Base-by-base conservation (phyloP, 1,140 invertebrate genomes). In the Matsumurasca onukii region DNA sequence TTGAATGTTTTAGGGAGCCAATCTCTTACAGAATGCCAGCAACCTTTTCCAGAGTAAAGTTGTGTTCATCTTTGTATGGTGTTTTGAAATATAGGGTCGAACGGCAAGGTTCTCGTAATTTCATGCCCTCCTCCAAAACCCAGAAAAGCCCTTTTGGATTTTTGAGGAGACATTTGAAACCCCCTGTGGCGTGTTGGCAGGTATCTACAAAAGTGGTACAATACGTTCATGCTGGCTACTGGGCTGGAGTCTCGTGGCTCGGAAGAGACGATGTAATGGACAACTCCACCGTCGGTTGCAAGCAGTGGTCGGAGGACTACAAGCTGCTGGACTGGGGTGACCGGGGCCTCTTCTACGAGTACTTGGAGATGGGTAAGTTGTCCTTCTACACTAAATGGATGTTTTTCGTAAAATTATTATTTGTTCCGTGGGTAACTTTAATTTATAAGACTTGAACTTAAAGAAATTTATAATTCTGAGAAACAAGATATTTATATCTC, bases 281-380 rank as follows among this genome's bases (percentile, higher is more conserved):
- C n/a, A 31, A 72, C 24, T 59, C 74, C 25, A 27, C 12, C 13
- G 61, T 22, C 31, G 31, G 80, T 29, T 79, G 78, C 71, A 82
- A 86, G 31, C 89, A 93, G 66, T 98, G 94, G 93, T 87, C 95
- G 70, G 89, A 91, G 74, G 97, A 99, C 79, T 97, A 92, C 75
- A 91, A 93, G 77, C 82, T 99, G 39, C 84, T 94, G 2, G 88
- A 93, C 73, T 97, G 95, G 84, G 93, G 92, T 24, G 86, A 94
- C 57, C 87, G 93, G 78, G 93, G 94, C 74, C 82, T 98, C 15
- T 98, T 98, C 80, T 92, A 93, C 2, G 97, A 99, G 82, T 98
- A 98, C 81, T 82, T 99, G 61, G 97, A 98, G 86, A 98, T 98
- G 94, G 91, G 93, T 94, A 83, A 82, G 80, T 55, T 27, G 31